Evolutionary conservation across 23 tunicate genomes (phyloP), one percentile per base, ranked within the genome.

Genomic region (Phallusia fumigata): DNA sequence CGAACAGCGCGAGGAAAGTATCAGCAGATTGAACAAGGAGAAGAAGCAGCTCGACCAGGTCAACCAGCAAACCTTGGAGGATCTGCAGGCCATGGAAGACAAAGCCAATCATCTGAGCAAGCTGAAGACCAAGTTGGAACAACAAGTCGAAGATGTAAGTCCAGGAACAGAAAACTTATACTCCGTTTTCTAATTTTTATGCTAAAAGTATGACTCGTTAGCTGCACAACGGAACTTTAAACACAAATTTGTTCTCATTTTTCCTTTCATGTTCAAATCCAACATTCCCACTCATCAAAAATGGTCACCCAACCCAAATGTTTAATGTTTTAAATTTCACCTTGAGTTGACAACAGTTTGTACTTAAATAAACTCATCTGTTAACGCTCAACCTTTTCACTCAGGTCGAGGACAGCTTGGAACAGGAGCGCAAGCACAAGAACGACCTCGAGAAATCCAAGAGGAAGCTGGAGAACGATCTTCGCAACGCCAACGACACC

Each of bases 71-170:
- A 93, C 96, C 34, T 84, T 97, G 32, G 99, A 97, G 72, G 99
- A 97, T 77, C 90, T 97, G 0, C 99, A 97, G 80, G 95, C 94
- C 28, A 93, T 92, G 96, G 99, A 97, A 69, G 99, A 97, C 87
- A 97, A 97, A 80, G 95, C 95, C 76, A 92, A 97, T 65, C 93
- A 93, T 58, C 91, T 97, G 44, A 88, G 97, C 52, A 97, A 97
- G 82, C 76, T 93, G 44, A 97, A 97, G 91, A 90, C 83, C 86
- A 97, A 94, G 49, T 87, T 94, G 32, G 98, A 94, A 52, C 94
- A 89, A 76, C 98, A 94, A 76, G 85, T 94, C 47, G 98, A 94
- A 80, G 98, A 94, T 64, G 98, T 94, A 77, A 85, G 98, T 90
- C n/a, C n/a, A n/a, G n/a, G n/a, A 10, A 40, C 47, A 40, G 47